Evolutionary conservation across 1,140 invertebrate genomes (phyloP).

Genomic region (Calephelis nemesis): DNA sequence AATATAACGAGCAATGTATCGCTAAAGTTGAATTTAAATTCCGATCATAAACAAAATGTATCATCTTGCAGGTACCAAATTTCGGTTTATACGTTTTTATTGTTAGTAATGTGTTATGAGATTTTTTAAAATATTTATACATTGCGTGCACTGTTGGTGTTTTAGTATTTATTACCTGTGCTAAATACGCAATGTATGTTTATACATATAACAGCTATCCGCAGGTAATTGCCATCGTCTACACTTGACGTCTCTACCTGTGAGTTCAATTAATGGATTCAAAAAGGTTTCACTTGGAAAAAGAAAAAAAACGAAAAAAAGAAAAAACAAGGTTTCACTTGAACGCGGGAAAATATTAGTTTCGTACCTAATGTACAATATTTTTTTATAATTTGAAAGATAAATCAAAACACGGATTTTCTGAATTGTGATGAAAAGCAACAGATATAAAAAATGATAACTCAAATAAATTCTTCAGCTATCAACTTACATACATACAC

Average conservation of each 20-base stretch:
- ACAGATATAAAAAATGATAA: no score
- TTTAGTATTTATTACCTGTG: background rate
- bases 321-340: constrained; percentile 8
- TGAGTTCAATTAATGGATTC: constrained; percentile 26
- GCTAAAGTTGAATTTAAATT: constrained; percentile 1
- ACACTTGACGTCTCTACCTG: constrained; percentile 70
- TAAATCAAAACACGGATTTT: no score
- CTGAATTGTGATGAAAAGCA: no score
- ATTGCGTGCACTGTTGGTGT: background rate
- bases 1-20: constrained; percentile 17
- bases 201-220: constrained; percentile 46
- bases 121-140: background rate
- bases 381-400: no score
- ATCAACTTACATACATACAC: no score
- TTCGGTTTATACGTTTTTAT: background rate
- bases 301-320: no score
- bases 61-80: constrained; percentile 34
- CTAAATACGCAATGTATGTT: background rate
- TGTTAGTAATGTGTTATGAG: background rate
- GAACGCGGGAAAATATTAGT: background rate
- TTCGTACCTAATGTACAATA: background rate
- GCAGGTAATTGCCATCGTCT: constrained; percentile 73
- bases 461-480: no score
- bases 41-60: background rate
- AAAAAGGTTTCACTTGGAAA: constrained; percentile 16